Base-by-base conservation (phyloP, 2,797 vertebrate genomes). In the Miichthys miiuy region DNA sequence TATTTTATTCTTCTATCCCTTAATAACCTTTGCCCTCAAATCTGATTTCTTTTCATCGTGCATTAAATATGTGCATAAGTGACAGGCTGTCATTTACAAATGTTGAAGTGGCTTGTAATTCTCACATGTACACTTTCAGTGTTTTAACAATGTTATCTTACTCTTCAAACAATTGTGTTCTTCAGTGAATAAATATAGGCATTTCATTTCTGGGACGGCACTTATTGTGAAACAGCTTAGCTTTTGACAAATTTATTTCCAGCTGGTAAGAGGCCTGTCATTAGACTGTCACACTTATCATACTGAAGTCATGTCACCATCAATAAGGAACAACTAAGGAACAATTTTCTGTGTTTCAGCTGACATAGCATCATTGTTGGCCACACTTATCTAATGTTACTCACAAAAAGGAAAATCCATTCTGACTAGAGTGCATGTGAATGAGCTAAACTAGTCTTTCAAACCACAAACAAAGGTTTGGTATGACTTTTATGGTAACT, bases 211-310 rank as follows among this genome's bases (percentile, higher is more conserved):
- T 56, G 27, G 25, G 6, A 18, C 17, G 27, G 54, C n/a, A 50
- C 30, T 44, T 66, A 17, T 18, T 52, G 57, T 2, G 4, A 42
- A 64, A 50, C 52, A 67, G 56, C 13, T 41, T 2, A 25, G n/a
- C n/a, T 54, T 75, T 58, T 67, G 74, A 41, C 62, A 54, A 47
- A 34, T 76, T 67, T 60, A 64, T 64, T 66, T 69, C 20, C 30
- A 68, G 50, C 27, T 67, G 13, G 64, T 70, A 18, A 44, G 51
- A 71, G 17, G 38, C 25, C 64, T 64, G 72, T 81, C 50, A 81
- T 87, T 73, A 83, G 41, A 16, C 68, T 79, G 78, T 83, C 60
- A 65, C 17, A 17, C 34, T 50, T 75, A 46, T 68, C 66, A 58
- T 9, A 20, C 38, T 7, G 3, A 61, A 46, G 25, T 27, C 27